These are phyloP conservation scores for Acleris sparsana DNA, from an alignment of 2,888 invertebrate genomes.

Conservation along the genomic window DNA sequence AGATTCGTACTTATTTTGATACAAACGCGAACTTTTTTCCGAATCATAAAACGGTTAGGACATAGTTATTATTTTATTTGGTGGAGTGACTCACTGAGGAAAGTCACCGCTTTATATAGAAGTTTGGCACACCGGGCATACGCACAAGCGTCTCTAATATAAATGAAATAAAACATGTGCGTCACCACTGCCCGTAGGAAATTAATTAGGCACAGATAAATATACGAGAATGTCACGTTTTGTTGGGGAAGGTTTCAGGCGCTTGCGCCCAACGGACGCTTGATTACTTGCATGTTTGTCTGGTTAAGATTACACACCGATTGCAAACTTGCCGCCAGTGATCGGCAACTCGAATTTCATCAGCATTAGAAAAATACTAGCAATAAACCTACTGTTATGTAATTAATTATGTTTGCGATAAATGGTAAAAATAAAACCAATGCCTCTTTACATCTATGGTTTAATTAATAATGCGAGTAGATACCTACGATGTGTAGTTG, in stretches of 20 bases:
- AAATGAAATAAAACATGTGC: neutral
- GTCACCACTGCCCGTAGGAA: neutral
- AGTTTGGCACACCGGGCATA: too few species aligned
- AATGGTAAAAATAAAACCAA: too few species aligned
- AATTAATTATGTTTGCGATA: neutral
- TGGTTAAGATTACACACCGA: conserved; percentile 3
- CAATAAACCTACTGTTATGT: neutral
- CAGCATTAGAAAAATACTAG: conserved; percentile 7
- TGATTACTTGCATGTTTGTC: neutral
- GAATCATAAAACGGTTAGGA: neutral
- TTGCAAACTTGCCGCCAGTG: neutral
- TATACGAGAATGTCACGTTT: neutral
- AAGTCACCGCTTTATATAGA: neutral
- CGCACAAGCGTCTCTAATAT: neutral
- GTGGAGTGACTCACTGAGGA: conserved; percentile 7
- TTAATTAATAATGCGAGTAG: too few species aligned
- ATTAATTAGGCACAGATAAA: neutral
- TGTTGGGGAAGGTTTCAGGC: neutral
- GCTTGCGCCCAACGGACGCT: too few species aligned
- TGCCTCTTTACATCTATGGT: too few species aligned
- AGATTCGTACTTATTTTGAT: too few species aligned
- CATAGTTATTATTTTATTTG: neutral
- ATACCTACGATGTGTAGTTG: too few species aligned
- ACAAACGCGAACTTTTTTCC: conserved; percentile 1
- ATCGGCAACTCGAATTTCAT: conserved; percentile 12